Evolutionary conservation across 92 coral and sea anemone genomes (phyloP), one percentile per base, ranked within the genome.

Genomic region (Virgularia gustaviana): DNA sequence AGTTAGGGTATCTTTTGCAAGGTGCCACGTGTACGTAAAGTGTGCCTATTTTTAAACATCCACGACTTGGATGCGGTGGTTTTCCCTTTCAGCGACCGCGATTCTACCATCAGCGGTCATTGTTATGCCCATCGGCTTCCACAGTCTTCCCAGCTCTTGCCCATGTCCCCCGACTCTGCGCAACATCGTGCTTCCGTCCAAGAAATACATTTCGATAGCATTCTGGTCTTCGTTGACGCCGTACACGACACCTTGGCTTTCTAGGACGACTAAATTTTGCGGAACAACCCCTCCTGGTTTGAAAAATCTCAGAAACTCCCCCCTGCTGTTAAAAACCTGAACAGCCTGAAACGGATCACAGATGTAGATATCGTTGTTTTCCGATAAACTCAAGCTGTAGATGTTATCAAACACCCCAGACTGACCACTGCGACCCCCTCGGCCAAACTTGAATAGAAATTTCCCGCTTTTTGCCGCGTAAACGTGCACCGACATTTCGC

Each of bases 361-460:
- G 3, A 64, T 13, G 54, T 38, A 65, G 9, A 65, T 41, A 7
- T 65, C 72, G 31, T 65, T 65, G 7, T 20, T 23, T 43, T 39
- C 36, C 19, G 72, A 42, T 41, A 39, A 27, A 20, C 28, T 41
- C 9, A 39, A 33, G 20, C 55, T 39, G 27, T 45, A 65, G n/a
- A 65, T 29, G 30, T 65, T 65, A 25, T 64, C 71, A 41, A 64
- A 64, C 9, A 41, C 7, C 2, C 71, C 71, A 3, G 8, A 3
- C 36, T 19, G 25, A 13, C 33, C 55, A 1, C 5, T 38, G 29
- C 29, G 72, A 2, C 92, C 96, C 8, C 72, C 65, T 54, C 86
- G 86, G 23, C 96, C 97, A 81, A 91, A 86, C 23, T 85, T 82
- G 83, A 89, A 86, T 28, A 91, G 86, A 72, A 91, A 91, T 60